A percentile compares a stretch with the other conserved stretches of the same genome.
These are phyloP conservation scores for Perca schrenkii DNA, from an alignment of 2,113 vertebrate genomes.

Conservation along the genomic window DNA sequence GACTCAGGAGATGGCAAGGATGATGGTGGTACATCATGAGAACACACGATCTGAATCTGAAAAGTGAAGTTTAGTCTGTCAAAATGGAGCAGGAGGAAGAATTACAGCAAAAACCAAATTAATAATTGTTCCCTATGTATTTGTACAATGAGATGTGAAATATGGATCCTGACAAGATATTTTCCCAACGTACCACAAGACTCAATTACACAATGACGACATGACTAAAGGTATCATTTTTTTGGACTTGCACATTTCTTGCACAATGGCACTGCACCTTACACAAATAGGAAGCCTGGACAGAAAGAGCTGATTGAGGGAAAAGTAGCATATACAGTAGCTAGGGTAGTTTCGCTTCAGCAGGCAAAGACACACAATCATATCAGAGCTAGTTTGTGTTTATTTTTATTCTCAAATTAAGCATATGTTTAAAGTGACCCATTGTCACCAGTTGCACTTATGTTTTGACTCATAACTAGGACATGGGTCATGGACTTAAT, in stretches of 20 bases:
- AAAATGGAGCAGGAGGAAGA: conserved; percentile 14
- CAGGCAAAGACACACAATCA: not conserved
- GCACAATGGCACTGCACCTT: not conserved
- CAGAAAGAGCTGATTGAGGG: not conserved
- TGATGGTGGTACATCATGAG: conserved; percentile 20
- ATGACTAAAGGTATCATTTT: not conserved
- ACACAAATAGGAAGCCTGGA: not conserved
- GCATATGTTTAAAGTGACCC: not conserved
- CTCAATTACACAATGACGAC: not conserved
- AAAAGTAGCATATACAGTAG: not conserved
- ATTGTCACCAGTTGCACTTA: not conserved
- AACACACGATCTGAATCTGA: conserved; percentile 9
- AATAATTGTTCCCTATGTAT: not conserved
- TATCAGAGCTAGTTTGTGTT: not conserved
- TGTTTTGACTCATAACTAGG: not conserved
- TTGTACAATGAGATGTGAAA: not conserved
- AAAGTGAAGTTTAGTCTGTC: conserved; percentile 10
- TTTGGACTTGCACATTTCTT: not conserved
- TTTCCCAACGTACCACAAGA: not conserved
- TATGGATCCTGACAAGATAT: not conserved
- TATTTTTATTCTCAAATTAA: not conserved
- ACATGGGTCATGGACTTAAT: not conserved
- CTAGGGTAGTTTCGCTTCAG: not conserved
- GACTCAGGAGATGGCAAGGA: conserved; percentile 6
- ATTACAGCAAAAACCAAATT: not conserved